These are phyloP conservation scores for Prunella fulvescens DNA, from an alignment of 2,113 vertebrate species.

Conservation along the genomic window DNA sequence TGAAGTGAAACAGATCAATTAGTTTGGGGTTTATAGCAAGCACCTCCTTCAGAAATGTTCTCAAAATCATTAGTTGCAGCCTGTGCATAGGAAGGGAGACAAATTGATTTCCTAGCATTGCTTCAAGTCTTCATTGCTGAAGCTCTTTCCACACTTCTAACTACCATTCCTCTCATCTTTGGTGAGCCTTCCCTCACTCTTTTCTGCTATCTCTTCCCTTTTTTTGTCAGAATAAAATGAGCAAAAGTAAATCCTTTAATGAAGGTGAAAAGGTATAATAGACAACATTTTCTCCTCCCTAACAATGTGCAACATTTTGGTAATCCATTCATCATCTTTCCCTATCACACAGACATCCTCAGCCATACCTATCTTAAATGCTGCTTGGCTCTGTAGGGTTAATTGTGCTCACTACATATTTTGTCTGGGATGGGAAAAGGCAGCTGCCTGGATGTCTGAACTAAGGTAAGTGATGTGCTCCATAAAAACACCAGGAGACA, in stretches of 20 bases:
- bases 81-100: neutral
- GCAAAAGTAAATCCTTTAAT: neutral
- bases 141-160: neutral
- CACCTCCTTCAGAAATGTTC: neutral
- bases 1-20: neutral
- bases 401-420: neutral
- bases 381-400: neutral
- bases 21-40: neutral
- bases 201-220: neutral
- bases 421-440: neutral
- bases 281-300: neutral
- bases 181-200: neutral
- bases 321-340: neutral
- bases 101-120: neutral
- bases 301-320: neutral
- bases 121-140: neutral
- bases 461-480: neutral
- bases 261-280: neutral
- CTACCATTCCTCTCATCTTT: neutral
- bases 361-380: neutral
- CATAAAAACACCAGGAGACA: neutral
- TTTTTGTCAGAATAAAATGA: neutral
- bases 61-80: conserved; percentile 6
- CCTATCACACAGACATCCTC: neutral
- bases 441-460: neutral